phyloP scores from a whole-genome alignment of 2,797 vertebrate genomes.

The Limnodromus scolopaceus region DNA sequence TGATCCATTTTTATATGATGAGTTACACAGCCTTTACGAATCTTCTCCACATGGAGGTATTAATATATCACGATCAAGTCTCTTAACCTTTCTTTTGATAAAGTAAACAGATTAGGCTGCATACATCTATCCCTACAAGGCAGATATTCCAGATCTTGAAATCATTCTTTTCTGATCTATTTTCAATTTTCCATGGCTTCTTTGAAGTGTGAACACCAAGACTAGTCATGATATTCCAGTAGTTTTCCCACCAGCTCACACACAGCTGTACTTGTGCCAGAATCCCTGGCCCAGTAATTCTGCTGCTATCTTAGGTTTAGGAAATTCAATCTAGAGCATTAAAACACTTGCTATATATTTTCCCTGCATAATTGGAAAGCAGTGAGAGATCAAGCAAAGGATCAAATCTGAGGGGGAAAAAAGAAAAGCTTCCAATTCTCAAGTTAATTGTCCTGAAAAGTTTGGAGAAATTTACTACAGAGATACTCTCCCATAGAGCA shows the following conservation, averaged over 20 bases:
- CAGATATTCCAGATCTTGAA: constrained; percentile 52
- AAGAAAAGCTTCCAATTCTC: constrained; percentile 26
- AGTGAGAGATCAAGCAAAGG: constrained; percentile 53
- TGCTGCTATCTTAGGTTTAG: constrained; percentile 51
- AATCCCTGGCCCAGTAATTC: constrained; percentile 36
- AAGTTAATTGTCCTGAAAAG: constrained; percentile 63
- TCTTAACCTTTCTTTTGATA: constrained; percentile 25
- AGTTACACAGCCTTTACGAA: background rate
- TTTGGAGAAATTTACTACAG: constrained; percentile 41
- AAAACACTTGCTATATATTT: constrained; percentile 64
- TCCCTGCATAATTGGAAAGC: constrained; percentile 58
- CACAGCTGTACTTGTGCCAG: constrained; percentile 69
- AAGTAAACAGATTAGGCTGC: constrained; percentile 32
- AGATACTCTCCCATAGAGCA: constrained; percentile 65
- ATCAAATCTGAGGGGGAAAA: background rate
- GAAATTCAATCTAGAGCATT: constrained; percentile 66
- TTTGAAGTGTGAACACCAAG: constrained; percentile 65
- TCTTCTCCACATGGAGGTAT: background rate
- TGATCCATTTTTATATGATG: background rate
- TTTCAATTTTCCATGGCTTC: constrained; percentile 64
- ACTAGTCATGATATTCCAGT: constrained; percentile 62
- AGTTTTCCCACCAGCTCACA: constrained; percentile 70
- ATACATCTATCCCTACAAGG: constrained; percentile 1
- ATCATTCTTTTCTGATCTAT: constrained; percentile 65
- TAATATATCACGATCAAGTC: background rate